These are phyloP conservation scores for Mormyrops attenuatus DNA, from an alignment of 2,797 vertebrate species.

Conservation along the genomic window DNA sequence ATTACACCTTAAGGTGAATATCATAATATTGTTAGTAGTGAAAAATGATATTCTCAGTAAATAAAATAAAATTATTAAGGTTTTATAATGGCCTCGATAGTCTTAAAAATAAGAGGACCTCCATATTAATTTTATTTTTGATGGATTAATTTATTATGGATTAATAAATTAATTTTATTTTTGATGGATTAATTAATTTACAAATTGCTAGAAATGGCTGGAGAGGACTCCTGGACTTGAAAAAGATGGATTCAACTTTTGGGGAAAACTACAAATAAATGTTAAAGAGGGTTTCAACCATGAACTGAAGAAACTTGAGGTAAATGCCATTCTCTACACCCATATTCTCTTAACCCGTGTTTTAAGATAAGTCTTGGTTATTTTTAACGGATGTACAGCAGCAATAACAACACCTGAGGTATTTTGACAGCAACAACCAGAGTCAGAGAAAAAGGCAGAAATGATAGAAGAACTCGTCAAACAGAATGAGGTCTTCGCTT, in stretches of 20 bases:
- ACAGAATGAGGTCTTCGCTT: conserved; percentile 74
- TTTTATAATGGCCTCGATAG: background rate
- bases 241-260: conserved; percentile 86
- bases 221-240: conserved; percentile 93
- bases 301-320: conserved; percentile 74
- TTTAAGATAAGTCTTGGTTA: background rate
- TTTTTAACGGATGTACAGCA: background rate
- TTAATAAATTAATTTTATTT: background rate
- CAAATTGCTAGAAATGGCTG: conserved; percentile 79
- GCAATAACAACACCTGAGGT: background rate
- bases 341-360: background rate
- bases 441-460: conserved; percentile 80
- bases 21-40: background rate
- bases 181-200: background rate
- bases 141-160: background rate
- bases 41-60: background rate
- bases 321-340: conserved; percentile 41
- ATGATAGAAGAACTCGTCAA: conserved; percentile 72
- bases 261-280: conserved; percentile 81
- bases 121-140: background rate
- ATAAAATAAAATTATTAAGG: background rate
- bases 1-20: background rate
- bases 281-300: conserved; percentile 72
- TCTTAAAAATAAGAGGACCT: background rate
- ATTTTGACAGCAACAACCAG: conserved; percentile 55